phyloP scores from a whole-genome alignment of 2,113 vertebrate species.

The Mustela lutreola region DNA sequence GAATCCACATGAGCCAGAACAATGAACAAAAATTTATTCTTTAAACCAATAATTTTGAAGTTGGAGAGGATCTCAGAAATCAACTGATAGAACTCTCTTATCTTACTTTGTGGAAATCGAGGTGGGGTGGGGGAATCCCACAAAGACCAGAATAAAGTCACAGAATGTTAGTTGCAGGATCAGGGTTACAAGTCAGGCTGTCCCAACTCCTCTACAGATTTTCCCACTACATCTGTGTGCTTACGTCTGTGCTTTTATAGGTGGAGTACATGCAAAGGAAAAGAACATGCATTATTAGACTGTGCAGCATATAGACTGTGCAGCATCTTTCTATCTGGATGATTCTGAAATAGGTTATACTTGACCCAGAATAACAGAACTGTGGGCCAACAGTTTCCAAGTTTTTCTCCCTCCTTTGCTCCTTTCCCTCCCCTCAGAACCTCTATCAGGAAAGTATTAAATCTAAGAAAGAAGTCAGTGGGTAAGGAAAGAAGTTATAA shows the following conservation, averaged over 20 bases:
- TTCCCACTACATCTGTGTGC: not conserved
- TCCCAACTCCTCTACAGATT: not conserved
- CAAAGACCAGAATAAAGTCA: not conserved
- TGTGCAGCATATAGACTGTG: not conserved
- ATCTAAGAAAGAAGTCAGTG: slow-evolving; percentile 6
- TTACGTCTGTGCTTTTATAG: not conserved
- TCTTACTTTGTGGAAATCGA: not conserved
- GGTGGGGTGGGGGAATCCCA: too few relatives aligned
- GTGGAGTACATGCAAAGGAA: not conserved
- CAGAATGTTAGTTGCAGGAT: not conserved
- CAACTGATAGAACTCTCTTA: not conserved
- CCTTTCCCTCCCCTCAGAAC: not conserved
- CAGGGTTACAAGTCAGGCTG: not conserved
- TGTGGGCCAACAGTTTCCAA: not conserved
- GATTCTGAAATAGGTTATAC: not conserved
- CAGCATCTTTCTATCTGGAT: not conserved
- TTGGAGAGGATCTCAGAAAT: not conserved
- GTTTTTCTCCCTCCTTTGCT: not conserved
- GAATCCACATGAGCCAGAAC: not conserved
- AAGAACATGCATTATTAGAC: not conserved
- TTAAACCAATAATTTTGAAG: slow-evolving; percentile 38
- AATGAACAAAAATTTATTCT: slow-evolving; percentile 11
- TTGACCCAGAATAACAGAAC: not conserved
- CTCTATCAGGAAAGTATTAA: not conserved
- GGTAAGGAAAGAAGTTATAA: not conserved